Percentiles rank a stretch among this genome's conserved stretches.
phyloP scores from a whole-genome alignment of 2,113 vertebrate genomes.

The Mellivora capensis region DNA sequence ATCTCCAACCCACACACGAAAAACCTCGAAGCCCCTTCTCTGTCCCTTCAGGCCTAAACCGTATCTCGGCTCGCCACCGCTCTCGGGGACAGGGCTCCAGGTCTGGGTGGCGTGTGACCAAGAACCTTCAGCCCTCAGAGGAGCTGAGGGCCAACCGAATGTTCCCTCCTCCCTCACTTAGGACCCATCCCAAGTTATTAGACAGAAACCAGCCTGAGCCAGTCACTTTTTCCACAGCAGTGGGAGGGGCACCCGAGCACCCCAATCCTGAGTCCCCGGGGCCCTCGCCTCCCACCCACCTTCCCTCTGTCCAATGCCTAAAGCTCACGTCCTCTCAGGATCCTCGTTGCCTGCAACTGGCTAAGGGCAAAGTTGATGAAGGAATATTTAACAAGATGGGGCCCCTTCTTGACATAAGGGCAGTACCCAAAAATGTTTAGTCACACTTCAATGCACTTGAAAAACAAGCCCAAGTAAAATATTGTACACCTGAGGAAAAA shows the following conservation, averaged over 20 bases:
- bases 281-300: background rate
- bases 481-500: conserved; percentile 52
- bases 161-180: conserved; percentile 17
- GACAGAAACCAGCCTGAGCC: conserved; percentile 77
- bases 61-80: background rate
- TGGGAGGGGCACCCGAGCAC: conserved; percentile 74
- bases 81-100: conserved; percentile 37
- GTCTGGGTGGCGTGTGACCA: conserved; percentile 31
- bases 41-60: background rate
- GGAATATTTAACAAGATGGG: conserved; percentile 91
- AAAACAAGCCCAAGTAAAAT: conserved; percentile 79
- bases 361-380: conserved; percentile 79
- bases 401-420: conserved; percentile 84
- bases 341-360: conserved; percentile 81
- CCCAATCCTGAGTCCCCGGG: conserved; percentile 30
- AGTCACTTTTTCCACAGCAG: conserved; percentile 69
- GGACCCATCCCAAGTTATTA: conserved; percentile 76
- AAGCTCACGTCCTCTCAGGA: conserved; percentile 43
- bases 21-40: conserved; percentile 57
- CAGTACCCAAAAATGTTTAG: conserved; percentile 88
- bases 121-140: conserved; percentile 76
- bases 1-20: conserved; percentile 45
- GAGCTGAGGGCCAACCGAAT: conserved; percentile 66
- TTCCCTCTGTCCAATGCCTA: conserved; percentile 54
- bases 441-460: conserved; percentile 81